phyloP scores from a whole-genome alignment of 1,140 invertebrate species.

The Anoplophora glabripennis region DNA sequence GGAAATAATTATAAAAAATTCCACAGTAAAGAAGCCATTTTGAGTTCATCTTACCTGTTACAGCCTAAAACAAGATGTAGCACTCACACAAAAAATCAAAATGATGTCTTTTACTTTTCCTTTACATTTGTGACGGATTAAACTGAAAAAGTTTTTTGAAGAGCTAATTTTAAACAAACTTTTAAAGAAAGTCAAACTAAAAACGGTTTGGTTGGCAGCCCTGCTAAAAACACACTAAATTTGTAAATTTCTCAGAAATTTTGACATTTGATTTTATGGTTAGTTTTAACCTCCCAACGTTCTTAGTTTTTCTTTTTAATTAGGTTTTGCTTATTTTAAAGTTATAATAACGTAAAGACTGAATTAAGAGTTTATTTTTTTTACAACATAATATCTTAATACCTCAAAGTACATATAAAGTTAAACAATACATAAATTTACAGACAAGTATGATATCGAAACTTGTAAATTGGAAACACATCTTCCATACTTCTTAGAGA shows the following conservation, averaged over 20 bases:
- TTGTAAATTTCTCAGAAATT: background rate
- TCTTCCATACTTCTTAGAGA: background rate
- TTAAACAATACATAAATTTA: background rate
- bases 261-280: background rate
- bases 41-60: background rate
- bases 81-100: too few relatives aligned
- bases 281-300: background rate
- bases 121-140: too few relatives aligned
- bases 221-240: too few relatives aligned
- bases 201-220: too few relatives aligned
- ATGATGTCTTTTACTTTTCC: too few relatives aligned
- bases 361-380: background rate
- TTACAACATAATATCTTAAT: background rate
- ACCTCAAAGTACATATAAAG: background rate
- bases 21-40: background rate
- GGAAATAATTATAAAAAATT: background rate
- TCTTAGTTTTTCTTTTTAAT: background rate
- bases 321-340: background rate
- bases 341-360: background rate
- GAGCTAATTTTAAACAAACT: too few relatives aligned
- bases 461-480: background rate
- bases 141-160: too few relatives aligned
- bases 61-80: too few relatives aligned
- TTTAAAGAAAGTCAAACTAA: too few relatives aligned
- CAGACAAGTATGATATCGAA: background rate